Evolutionary conservation across 2,113 vertebrate genomes (phyloP), one percentile per base, ranked within the genome.

Genomic region (Petrocephalus microphthalmus): DNA sequence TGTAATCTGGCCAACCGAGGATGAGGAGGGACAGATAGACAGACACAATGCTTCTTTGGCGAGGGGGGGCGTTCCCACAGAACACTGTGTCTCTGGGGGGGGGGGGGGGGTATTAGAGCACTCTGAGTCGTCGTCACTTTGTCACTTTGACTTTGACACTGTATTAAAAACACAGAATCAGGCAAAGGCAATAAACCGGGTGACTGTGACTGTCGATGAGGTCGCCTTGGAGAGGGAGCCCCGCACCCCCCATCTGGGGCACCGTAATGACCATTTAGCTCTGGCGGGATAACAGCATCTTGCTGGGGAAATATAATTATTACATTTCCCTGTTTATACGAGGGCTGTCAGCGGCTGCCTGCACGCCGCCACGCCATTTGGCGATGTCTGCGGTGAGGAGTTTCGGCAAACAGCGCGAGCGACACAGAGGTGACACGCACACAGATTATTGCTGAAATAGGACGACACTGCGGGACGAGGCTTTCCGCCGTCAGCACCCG

Each of bases 1-100:
- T 91, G 90, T 91, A 93, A 89, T 89, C 92, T 91, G 92, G 92
- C 94, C 94, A 93, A 93, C 93, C 92, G 89, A 88, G 90, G 67
- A 87, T 90, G 92, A 91, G 90, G 90, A 91, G 86, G 90, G 91
- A 88, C 91, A 93, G 93, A 93, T 91, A 74, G 91, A 90, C 88
- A 89, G 91, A 91, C 89, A 90, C 90, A 92, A 94, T 91, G 84
- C 91, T 90, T 93, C 92, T 92, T 88, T 84, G 90, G 81, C 19
- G 71, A n/a, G 33, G 78, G 42, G 90, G 78, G 25, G 37, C 37
- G 15, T 8, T 8, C 11, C 57, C 11, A 15, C 37, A 22, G 57
- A 64, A 5, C 57, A 64, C 57, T 22, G 17, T n/a, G 6, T 7
- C 60, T 67, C 22, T 5, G 60, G 60, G 19, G 60, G 60, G 60